Conservation (phyloP, 2,888 invertebrate species). For the Drosophila cracens region DNA sequence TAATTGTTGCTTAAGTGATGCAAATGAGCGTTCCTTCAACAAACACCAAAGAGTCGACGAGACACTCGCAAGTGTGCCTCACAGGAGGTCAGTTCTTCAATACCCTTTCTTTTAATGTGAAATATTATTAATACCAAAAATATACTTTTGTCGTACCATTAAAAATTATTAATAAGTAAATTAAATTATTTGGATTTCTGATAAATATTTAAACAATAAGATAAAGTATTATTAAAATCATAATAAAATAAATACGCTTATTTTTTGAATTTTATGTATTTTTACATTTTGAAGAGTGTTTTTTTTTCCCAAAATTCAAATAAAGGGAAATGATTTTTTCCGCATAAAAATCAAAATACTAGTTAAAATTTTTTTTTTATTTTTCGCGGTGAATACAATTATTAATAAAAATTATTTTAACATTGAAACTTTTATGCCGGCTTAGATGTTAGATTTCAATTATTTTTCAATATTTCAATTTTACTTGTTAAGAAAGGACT, state of each 20-base stretch:
- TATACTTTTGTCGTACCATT: not conserved
- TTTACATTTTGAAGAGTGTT: too few species aligned
- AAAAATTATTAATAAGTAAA: not conserved
- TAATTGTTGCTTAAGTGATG: constrained; percentile 75
- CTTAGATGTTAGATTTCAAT: not conserved
- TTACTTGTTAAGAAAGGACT: too few species aligned
- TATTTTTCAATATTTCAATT: too few species aligned
- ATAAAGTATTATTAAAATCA: not conserved
- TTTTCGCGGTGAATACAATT: too few species aligned
- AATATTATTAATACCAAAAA: not conserved
- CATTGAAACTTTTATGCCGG: too few species aligned
- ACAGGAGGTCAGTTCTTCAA: not conserved
- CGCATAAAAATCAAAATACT: too few species aligned
- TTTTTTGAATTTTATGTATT: not conserved
- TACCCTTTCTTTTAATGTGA: constrained; percentile 11
- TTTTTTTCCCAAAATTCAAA: not conserved
- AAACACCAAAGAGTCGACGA: constrained; percentile 30
- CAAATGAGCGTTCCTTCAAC: constrained; percentile 63
- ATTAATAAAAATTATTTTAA: too few species aligned
- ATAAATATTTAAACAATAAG: not conserved
- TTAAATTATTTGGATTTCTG: not conserved
- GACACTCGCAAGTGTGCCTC: not conserved
- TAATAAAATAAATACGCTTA: not conserved
- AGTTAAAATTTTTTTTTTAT: too few species aligned
- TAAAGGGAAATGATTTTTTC: too few species aligned